Evolutionary conservation across 2,113 vertebrate genomes (phyloP), one percentile per base, ranked within the genome.

Genomic region (Centropus bengalensis): DNA sequence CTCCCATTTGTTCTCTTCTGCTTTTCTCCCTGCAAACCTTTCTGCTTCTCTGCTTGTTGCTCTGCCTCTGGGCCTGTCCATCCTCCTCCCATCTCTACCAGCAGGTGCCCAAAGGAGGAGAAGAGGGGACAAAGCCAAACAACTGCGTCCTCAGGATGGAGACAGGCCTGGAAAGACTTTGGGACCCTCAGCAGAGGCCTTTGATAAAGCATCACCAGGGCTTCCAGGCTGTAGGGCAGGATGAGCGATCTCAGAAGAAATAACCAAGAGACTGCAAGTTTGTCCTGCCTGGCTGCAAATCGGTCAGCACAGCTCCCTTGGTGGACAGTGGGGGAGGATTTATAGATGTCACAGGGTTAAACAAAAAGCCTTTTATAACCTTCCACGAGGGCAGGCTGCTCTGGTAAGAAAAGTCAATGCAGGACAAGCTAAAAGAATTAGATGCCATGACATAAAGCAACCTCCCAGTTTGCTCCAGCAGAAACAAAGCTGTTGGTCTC

Each of bases 221-320:
- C 80, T 92, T 80, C 24, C 8, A 8, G 1, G 1, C 51, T 62
- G 0, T 17, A 51, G 47, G n/a, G 70, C n/a, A 42, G 38, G 49
- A 79, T 45, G 10, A 63, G 36, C 60, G 67, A 71, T 74, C 82
- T 56, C 4, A 2, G 66, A 71, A 88, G 67, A 62, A 83, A 21
- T 17, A 47, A 60, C 51, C 36, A 44, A 51, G 66, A 59, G 42
- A 52, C 36, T 30, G 42, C 5, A 56, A 45, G 30, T 76, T 85
- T 89, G 56, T 86, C 71, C 82, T 51, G 85, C 47, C 71, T 81
- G 69, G 70, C 87, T 86, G 49, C 83, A 93, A 86, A 95, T 95
- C 91, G 55, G 10, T 55, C 55, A 38, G 36, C 52, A 67, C 33
- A 45, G 36, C 91, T 80, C 79, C 36, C 71, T 40, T 23, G 21